A percentile compares a stretch with the other conserved stretches of the same genome.
phyloP scores from a whole-genome alignment of 2,113 vertebrate species.

The Melospiza georgiana region DNA sequence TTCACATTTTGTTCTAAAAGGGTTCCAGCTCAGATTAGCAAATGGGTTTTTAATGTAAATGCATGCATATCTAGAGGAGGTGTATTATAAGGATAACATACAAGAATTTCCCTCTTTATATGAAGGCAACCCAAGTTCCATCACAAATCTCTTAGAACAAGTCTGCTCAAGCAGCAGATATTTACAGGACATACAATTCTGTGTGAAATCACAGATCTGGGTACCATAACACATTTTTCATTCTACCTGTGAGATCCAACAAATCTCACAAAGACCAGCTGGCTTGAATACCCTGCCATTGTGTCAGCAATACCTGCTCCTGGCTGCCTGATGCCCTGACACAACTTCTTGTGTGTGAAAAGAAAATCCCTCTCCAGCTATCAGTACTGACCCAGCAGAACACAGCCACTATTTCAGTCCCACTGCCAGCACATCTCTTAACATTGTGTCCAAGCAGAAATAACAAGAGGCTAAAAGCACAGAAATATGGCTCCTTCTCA shows the following conservation, averaged over 20 bases:
- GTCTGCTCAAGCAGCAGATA: background rate
- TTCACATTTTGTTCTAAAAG: background rate
- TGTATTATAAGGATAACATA: background rate
- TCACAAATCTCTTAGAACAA: background rate
- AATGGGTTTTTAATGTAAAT: background rate
- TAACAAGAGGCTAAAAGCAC: background rate
- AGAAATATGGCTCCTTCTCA: background rate
- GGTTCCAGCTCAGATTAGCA: background rate
- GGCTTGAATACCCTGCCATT: background rate
- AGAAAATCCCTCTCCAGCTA: background rate
- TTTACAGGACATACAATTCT: background rate
- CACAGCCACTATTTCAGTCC: background rate
- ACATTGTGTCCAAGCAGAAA: background rate
- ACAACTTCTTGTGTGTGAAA: background rate
- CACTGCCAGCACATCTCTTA: background rate
- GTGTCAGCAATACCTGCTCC: background rate
- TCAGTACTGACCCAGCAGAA: background rate
- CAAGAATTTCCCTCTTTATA: background rate
- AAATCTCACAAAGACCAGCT: background rate
- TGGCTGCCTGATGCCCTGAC: background rate
- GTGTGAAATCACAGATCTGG: background rate
- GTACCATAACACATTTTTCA: background rate
- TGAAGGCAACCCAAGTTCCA: background rate
- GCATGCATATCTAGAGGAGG: background rate
- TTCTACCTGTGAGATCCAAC: background rate